Conservation (phyloP, 1,140 invertebrate genomes). For the Solenopsis fugax region DNA sequence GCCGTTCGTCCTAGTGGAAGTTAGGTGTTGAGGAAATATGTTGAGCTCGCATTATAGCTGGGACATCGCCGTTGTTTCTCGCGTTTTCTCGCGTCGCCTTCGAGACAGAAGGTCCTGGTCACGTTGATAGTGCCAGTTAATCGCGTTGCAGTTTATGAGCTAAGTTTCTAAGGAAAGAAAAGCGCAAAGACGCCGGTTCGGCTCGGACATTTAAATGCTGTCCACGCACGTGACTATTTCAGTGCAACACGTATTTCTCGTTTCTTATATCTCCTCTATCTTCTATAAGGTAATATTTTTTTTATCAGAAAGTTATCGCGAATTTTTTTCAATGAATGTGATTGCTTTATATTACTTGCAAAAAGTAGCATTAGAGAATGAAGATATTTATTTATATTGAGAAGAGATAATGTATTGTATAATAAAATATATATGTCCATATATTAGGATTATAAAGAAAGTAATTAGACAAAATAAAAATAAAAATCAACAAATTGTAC, state of each 20-base stretch:
- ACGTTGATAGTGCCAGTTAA: constrained; percentile 69
- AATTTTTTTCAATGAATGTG: not conserved
- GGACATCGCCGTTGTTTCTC: constrained; percentile 55
- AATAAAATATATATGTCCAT: not conserved
- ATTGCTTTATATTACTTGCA: not conserved
- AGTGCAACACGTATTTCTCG: constrained; percentile 1
- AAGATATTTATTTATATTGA: constrained; percentile 18
- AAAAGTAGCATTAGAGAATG: not conserved
- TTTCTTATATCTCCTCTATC: not conserved
- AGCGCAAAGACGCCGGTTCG: not conserved
- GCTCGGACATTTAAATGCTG: constrained; percentile 49
- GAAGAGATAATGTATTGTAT: not conserved
- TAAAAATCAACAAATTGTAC: constrained; percentile 16
- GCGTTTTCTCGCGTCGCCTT: constrained; percentile 44
- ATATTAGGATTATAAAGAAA: constrained; percentile 21
- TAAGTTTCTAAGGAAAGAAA: constrained; percentile 64
- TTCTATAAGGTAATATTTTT: not conserved
- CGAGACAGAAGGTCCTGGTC: constrained; percentile 29
- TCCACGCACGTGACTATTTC: constrained; percentile 7
- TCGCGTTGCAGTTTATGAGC: constrained; percentile 70
- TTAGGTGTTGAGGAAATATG: constrained; percentile 52
- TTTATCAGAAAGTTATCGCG: not conserved
- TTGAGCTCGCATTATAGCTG: constrained; percentile 60
- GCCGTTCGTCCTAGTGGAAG: constrained; percentile 45
- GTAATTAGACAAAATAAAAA: not conserved